Evolutionary conservation across 2,113 vertebrate species (phyloP), one percentile per base, ranked within the genome.

Genomic region (Ptilorrhoa leucosticta): DNA sequence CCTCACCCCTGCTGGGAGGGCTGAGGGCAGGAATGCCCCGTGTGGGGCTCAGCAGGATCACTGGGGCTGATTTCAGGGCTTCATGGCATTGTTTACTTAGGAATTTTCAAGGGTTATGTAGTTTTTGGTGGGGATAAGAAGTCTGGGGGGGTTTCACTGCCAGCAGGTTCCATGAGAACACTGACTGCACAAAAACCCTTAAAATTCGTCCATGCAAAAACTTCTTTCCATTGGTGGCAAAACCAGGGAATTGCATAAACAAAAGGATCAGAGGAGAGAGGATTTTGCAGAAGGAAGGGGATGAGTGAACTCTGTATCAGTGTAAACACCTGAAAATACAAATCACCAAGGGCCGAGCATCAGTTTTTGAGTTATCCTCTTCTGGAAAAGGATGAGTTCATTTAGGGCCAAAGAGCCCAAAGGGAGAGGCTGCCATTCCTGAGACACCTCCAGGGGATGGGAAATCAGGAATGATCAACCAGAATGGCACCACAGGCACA

Each of bases 1-100:
- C n/a, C 53, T 61, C 20, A 4, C 10, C 78, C 51, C 42, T 6
- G 3, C 56, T 39, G 26, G 20, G 51, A 18, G 15, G 4, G 28
- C 2, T 15, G 4, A 35, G 47, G 51, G 65, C 53, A 77, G 54
- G 31, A 44, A 13, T 5, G 15, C 19, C 27, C 77, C 51, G 64
- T 11, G 3, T 0, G 0, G 6, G 10, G 37, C 69, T 77, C 39
- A 45, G 64, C 1, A 2, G 10, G 35, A 28, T 20, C 33, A 40
- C n/a, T 17, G 16, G 13, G 35, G 51, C 23, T 33, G 61, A 51
- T 71, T 81, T 60, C 3, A 27, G 73, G 73, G 26, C 4, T 60
- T 30, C 27, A 22, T 35, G 21, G 5, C 6, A 1, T 4, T 2
- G 17, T 44, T 75, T 33, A 4, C 6, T 3, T 0, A 13, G 1